Conservation (phyloP, 2,888 invertebrate species). For the Pedicia rivosa region DNA sequence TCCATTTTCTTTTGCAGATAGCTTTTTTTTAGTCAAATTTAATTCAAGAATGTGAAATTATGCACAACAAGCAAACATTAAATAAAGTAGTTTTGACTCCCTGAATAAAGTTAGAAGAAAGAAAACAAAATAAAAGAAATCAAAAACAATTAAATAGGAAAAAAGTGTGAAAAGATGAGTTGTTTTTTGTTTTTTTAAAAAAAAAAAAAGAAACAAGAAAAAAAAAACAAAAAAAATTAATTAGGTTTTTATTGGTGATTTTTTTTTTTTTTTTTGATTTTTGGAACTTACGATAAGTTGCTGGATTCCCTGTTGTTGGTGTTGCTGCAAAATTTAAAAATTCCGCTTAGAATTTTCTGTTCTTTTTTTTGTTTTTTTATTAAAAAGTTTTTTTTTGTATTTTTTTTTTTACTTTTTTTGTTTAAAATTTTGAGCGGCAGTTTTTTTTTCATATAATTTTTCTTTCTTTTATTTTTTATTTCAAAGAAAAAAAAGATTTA, state of each 20-base stretch:
- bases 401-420: slow-evolving; percentile 7
- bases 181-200: slow-evolving; percentile 13
- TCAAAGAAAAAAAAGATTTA: slow-evolving; percentile 9
- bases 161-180: too few relatives aligned
- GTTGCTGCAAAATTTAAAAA: slow-evolving; percentile 49
- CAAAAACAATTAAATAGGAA: too few relatives aligned
- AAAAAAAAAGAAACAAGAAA: slow-evolving; percentile 29
- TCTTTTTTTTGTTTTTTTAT: too few relatives aligned
- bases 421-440: too few relatives aligned
- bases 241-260: neutral
- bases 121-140: too few relatives aligned
- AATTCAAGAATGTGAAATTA: too few relatives aligned
- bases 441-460: slow-evolving; percentile 7
- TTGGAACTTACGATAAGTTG: slow-evolving; percentile 75
- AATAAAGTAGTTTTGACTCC: too few relatives aligned
- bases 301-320: slow-evolving; percentile 82
- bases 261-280: slow-evolving; percentile 6
- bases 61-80: too few relatives aligned
- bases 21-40: too few relatives aligned
- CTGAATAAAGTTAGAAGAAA: too few relatives aligned
- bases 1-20: too few relatives aligned
- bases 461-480: slow-evolving; percentile 2
- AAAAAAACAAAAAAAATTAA: slow-evolving; percentile 7
- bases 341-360: slow-evolving; percentile 4
- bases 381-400: slow-evolving; percentile 7